phyloP scores from a whole-genome alignment of 2,797 vertebrate species.

The Harpagifer antarcticus region DNA sequence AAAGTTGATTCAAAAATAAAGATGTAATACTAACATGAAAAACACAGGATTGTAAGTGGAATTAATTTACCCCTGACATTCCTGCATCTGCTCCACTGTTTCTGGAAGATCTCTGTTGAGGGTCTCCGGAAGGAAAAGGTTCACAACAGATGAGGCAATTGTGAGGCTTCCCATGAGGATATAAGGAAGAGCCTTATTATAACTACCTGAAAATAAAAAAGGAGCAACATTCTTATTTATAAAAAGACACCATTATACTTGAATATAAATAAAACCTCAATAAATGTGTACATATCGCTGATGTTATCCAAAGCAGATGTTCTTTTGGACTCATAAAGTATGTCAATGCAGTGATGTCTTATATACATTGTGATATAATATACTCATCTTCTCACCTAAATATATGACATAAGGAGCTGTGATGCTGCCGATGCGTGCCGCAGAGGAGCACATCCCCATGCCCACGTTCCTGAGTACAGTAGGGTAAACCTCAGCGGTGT shows the following conservation, averaged over 20 bases:
- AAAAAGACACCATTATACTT: background rate
- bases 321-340: background rate
- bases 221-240: background rate
- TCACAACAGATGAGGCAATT: slow-evolving; percentile 88
- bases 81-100: slow-evolving; percentile 92
- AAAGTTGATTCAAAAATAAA: background rate
- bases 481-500: slow-evolving; percentile 94
- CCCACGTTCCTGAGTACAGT: slow-evolving; percentile 95
- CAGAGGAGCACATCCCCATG: slow-evolving; percentile 91
- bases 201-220: slow-evolving; percentile 83
- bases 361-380: background rate
- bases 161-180: slow-evolving; percentile 95
- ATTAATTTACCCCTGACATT: slow-evolving; percentile 84
- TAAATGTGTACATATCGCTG: background rate
- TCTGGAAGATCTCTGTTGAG: slow-evolving; percentile 91
- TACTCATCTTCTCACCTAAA: slow-evolving; percentile 80
- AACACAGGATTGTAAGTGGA: background rate
- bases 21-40: background rate
- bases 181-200: slow-evolving; percentile 92
- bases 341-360: background rate
- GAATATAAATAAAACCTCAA: background rate
- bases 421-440: slow-evolving; percentile 93
- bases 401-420: slow-evolving; percentile 93
- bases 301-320: background rate
- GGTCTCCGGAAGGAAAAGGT: slow-evolving; percentile 94